Percentiles rank a stretch among this genome's conserved stretches.
Conservation (phyloP, 2,888 invertebrate species). For the Acleris sparsana region DNA sequence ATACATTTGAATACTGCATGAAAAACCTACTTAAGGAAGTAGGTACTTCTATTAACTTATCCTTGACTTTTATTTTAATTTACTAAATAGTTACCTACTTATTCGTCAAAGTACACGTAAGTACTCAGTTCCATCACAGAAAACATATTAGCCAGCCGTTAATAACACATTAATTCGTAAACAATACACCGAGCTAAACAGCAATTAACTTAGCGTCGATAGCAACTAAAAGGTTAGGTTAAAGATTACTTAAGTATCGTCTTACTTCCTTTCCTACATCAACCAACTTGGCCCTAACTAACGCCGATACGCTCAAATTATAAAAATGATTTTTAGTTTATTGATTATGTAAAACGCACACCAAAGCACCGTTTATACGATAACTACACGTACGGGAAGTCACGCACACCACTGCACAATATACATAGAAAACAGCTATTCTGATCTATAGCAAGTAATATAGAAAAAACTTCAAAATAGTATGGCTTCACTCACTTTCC, state of each 20-base stretch:
- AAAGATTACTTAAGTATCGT: slow-evolving; percentile 1
- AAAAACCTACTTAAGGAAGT: background rate
- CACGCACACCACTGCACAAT: slow-evolving; percentile 59
- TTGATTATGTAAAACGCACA: slow-evolving; percentile 74
- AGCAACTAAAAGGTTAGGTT: background rate
- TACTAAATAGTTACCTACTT: background rate
- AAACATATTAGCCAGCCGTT: background rate
- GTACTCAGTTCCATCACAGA: background rate
- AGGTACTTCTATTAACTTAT: no score
- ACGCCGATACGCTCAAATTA: slow-evolving; percentile 54
- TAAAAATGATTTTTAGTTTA: slow-evolving; percentile 73
- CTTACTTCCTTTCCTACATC: slow-evolving; percentile 20
- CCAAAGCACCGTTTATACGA: slow-evolving; percentile 55
- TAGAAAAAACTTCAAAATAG: slow-evolving; percentile 81
- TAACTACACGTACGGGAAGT: slow-evolving; percentile 72
- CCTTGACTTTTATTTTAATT: no score
- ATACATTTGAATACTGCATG: no score
- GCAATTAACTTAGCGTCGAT: background rate
- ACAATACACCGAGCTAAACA: background rate
- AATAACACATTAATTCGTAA: background rate
- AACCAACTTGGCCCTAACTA: slow-evolving; percentile 44
- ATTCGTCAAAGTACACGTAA: background rate
- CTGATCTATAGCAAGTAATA: slow-evolving; percentile 67
- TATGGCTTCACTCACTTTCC: slow-evolving; percentile 72
- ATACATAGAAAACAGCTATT: slow-evolving; percentile 79